Evolutionary conservation across 2,797 vertebrate species (phyloP).

Genomic region (Scarus forsteni): DNA sequence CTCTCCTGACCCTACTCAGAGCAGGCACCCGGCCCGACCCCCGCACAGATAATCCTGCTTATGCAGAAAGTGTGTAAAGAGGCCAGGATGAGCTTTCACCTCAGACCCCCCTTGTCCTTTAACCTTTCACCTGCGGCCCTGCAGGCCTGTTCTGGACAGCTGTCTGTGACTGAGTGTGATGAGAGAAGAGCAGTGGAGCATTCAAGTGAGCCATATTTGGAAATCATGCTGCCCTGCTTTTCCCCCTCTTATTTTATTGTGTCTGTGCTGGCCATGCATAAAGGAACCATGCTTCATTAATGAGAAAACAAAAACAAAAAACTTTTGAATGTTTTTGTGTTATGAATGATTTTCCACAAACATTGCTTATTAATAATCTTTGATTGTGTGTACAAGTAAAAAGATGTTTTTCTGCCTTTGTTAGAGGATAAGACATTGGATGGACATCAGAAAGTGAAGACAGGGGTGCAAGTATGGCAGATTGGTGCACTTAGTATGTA

Average conservation of each 20-base stretch:
- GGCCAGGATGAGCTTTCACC: conserved; percentile 74
- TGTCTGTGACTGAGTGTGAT: conserved; percentile 43
- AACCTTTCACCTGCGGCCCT: conserved; percentile 73
- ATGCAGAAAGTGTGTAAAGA: conserved; percentile 62
- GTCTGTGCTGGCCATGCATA: not conserved
- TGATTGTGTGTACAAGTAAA: not conserved
- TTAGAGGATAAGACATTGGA: no score
- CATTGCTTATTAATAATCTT: not conserved
- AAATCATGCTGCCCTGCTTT: not conserved
- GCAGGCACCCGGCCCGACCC: conserved; percentile 34
- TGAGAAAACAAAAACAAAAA: not conserved
- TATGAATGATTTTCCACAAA: not conserved
- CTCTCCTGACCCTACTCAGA: conserved; percentile 31
- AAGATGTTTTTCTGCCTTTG: not conserved
- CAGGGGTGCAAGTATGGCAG: no score
- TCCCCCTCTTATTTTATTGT: not conserved
- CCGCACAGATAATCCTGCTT: conserved; percentile 74
- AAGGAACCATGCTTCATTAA: not conserved
- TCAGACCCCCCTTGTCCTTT: conserved; percentile 69
- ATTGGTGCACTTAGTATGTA: no score
- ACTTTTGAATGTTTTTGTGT: not conserved
- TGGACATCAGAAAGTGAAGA: no score
- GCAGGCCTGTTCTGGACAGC: conserved; percentile 54
- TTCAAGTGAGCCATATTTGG: conserved; percentile 10
- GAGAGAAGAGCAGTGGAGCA: conserved; percentile 10